Evolutionary conservation across 2,113 vertebrate genomes (phyloP).

Genomic region (Menura novaehollandiae): DNA sequence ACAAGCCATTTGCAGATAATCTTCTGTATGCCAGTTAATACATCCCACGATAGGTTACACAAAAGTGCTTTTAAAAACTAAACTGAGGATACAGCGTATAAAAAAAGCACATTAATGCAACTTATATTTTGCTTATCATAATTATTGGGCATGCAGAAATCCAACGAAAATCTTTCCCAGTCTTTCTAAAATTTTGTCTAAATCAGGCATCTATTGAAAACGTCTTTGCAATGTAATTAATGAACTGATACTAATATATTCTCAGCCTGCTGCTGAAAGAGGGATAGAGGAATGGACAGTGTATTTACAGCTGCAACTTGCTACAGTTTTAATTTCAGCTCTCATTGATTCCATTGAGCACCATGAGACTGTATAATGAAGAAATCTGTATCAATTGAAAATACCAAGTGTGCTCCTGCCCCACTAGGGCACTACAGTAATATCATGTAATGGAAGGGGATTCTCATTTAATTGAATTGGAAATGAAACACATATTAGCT

Average conservation of each 20-base stretch:
- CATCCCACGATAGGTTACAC: background rate
- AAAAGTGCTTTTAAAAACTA: background rate
- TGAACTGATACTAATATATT: background rate
- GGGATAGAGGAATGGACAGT: background rate
- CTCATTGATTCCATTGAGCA: slow-evolving; percentile 70
- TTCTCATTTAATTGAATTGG: slow-evolving; percentile 80
- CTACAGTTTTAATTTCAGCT: slow-evolving; percentile 68
- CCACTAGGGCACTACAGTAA: slow-evolving; percentile 68
- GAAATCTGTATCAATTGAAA: slow-evolving; percentile 69
- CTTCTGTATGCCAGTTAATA: background rate
- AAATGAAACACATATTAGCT: slow-evolving; percentile 78
- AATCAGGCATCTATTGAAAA: background rate
- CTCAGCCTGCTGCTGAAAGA: background rate
- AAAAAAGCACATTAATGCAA: background rate
- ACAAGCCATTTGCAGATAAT: slow-evolving; percentile 7
- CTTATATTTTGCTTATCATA: background rate
- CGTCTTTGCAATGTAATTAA: background rate
- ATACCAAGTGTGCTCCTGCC: slow-evolving; percentile 50
- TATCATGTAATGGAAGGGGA: slow-evolving; percentile 72
- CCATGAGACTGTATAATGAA: slow-evolving; percentile 59
- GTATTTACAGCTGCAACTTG: slow-evolving; percentile 45
- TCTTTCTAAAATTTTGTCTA: background rate
- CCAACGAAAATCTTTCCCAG: background rate
- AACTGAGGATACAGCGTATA: background rate
- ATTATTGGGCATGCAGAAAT: background rate